Base-by-base conservation (phyloP, 2,888 invertebrate species). In the Andrena bucephala region DNA sequence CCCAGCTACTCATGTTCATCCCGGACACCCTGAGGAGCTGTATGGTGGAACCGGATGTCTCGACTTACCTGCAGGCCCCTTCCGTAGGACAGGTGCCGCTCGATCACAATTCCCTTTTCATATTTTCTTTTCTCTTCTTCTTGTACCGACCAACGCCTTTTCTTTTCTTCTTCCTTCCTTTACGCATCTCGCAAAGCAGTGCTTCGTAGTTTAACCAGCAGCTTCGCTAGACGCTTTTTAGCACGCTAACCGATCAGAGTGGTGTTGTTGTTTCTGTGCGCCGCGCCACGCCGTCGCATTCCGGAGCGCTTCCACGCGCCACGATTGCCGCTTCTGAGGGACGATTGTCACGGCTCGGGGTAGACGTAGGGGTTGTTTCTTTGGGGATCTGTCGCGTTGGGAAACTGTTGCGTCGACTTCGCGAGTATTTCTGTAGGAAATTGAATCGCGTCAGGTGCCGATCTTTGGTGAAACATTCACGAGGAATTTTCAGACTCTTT, bases 1-100 rank as follows among this genome's bases (percentile, higher is more conserved):
- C 94, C 93, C 94, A 92, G 92, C 93, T 94, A 95, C 95, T 95
- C 95, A 98, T 98, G 98, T 98, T 98, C 96, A 97, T 98, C 96
- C 98, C 98, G 95, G 98, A 98, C 95, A 97, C 97, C 93, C 96
- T 97, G 95, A 97, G 97, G 96, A 97, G 97, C 97, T 98, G 97
- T 96, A 98, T 98, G 98, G 97, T 98, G 96, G 98, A 98, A 96
- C 96, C 96, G 95, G 98, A 98, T 97, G 98, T 98, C 95, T 97
- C 98, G 95, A 97, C 97, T 95, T 98, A 98, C 96, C 97, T 98
- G 94, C 98, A 98, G 96, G 97, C 98, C 95, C 97, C 98, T 96
- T 97, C 98, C 96, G 97, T 98, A 96, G 97, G 98, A 96, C 98
- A 98, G 98, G 98, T 98, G 96, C 96, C 24, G 42, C 29, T 29